Base-by-base conservation (phyloP, 2,113 vertebrate species). In the Heteronetta atricapilla region DNA sequence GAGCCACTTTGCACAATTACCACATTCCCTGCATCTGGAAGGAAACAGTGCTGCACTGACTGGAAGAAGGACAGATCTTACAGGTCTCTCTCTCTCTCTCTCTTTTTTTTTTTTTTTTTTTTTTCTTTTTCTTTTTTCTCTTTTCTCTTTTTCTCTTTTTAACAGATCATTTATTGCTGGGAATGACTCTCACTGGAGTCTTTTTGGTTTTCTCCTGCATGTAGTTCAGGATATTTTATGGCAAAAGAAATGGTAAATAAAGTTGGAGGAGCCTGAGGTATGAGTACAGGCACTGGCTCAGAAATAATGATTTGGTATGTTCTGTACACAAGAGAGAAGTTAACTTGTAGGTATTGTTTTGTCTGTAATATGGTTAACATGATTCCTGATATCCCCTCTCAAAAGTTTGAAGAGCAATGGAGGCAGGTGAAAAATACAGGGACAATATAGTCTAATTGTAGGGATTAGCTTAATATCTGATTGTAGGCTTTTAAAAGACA, bases 111-210 rank as follows among this genome's bases (percentile, higher is more conserved):
- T 87, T 46, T 7, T 38, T 87, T 46, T 7, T 38, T 38, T 26
- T 12, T 69, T 50, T 7, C 18, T 14, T 69, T 44, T n/a, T n/a
- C n/a, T 7, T n/a, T n/a, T 7, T 64, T 94, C 86, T 2, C 85
- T 46, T 7, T 31, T 38, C 23, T 14, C 66, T 50, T 5, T 68
- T 95, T 88, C 2, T 87, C 19, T 7, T 94, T 83, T 91, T 72
- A 86, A 83, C 55, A 89, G 44, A 79, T 63, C 38, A 91, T 76
- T 88, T 52, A 84, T 38, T 78, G 15, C 14, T 84, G 80, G 40
- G 74, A 95, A 90, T 69, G 85, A 50, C 88, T 94, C 86, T 83
- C 62, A 50, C 86, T 73, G 73, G 83, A 69, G 62, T 73, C 62
- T 86, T 95, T 91, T 69, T 83, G 69, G 5, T 50, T 91, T 81